Conservation (phyloP, 2,888 invertebrate species). For the Brassicogethes aeneus region DNA sequence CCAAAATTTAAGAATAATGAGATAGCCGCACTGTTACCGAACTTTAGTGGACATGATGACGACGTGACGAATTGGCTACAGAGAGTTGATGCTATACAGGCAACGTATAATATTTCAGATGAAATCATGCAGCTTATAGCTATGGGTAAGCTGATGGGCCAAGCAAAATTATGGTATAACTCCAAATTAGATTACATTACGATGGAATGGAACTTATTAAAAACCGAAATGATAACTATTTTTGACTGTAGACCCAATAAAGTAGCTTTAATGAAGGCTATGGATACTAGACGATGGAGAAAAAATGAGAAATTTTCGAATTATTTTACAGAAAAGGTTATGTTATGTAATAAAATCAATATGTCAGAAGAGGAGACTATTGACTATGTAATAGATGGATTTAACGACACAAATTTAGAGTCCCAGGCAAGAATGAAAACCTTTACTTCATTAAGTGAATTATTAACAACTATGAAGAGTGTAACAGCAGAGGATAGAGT, state of each 20-base stretch:
- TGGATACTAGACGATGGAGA: neutral
- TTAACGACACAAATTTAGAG: neutral
- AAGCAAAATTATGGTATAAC: neutral
- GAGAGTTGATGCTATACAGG: too few species aligned
- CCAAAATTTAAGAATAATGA: too few species aligned
- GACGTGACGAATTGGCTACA: too few species aligned
- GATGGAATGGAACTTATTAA: neutral
- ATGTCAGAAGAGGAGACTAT: neutral
- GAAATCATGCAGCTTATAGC: too few species aligned
- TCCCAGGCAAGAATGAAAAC: neutral
- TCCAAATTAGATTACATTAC: neutral
- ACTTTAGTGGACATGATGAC: too few species aligned
- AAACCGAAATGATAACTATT: neutral
- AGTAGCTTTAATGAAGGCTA: neutral
- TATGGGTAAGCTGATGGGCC: neutral
- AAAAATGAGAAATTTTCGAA: neutral
- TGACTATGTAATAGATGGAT: neutral
- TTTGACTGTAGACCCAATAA: neutral
- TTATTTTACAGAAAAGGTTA: neutral
- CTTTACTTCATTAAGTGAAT: neutral
- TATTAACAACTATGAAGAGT: neutral
- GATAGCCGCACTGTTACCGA: too few species aligned
- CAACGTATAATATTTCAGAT: too few species aligned
- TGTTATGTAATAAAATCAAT: neutral
- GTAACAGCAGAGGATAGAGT: neutral